Evolutionary conservation across 2,888 invertebrate genomes (phyloP).

Genomic region (Quadriops clusia): DNA sequence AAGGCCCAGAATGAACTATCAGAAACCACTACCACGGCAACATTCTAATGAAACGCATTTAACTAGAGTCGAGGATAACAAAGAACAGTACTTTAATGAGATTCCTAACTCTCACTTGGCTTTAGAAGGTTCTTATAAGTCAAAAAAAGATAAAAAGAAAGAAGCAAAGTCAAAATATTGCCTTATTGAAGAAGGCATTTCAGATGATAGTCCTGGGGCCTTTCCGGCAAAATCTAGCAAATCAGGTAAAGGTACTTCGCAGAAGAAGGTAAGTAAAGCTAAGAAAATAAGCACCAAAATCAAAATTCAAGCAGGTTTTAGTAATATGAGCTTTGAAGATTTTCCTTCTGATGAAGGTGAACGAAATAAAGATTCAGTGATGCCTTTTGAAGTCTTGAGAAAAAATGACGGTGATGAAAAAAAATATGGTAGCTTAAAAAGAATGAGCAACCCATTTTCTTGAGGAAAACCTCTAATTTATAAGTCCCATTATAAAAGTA

Average conservation of each 20-base stretch:
- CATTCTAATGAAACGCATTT: no score
- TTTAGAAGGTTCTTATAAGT: constrained; percentile 9
- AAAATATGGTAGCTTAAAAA: constrained; percentile 35
- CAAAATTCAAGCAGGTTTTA: constrained; percentile 46
- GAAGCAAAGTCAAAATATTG: constrained; percentile 41
- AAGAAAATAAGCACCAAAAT: constrained; percentile 25
- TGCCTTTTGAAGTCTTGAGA: constrained; percentile 54
- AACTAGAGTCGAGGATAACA: no score
- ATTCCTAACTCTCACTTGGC: no score
- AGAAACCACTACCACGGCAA: no score
- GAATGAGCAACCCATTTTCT: constrained; percentile 44
- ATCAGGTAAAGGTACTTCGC: constrained; percentile 26
- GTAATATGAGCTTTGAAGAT: constrained; percentile 66
- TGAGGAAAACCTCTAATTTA: constrained; percentile 26
- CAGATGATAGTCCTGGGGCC: constrained; percentile 28
- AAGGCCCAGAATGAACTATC: no score
- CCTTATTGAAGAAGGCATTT: constrained; percentile 38
- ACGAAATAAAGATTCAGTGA: constrained; percentile 33
- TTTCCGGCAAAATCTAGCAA: no score
- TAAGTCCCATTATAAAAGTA: constrained; percentile 15
- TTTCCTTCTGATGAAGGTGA: constrained; percentile 52
- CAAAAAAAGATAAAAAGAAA: constrained; percentile 30
- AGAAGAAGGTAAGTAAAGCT: constrained; percentile 27
- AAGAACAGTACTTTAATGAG: no score
- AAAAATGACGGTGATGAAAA: constrained; percentile 39